Percentiles rank a stretch among this genome's conserved stretches.
These are phyloP conservation scores for Salpingus planirostris DNA, from an alignment of 2,888 invertebrate genomes.

Conservation along the genomic window DNA sequence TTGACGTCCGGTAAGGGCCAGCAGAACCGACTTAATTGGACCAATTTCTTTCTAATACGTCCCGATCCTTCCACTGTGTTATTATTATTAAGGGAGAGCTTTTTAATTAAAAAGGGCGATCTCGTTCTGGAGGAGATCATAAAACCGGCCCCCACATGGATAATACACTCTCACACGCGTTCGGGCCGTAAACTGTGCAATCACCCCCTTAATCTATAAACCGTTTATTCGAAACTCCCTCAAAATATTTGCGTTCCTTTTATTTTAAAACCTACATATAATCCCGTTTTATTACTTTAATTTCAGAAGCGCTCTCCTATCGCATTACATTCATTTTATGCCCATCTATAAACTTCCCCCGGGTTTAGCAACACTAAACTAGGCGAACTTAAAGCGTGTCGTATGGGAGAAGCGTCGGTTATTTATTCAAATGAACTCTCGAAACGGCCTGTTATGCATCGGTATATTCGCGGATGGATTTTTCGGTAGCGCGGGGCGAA, in stretches of 20 bases:
- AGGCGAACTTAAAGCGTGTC: slow-evolving; percentile 5
- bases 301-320: slow-evolving; percentile 26
- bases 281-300: slow-evolving; percentile 30
- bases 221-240: slow-evolving; percentile 18
- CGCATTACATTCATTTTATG: slow-evolving; percentile 22
- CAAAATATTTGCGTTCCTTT: slow-evolving; percentile 23
- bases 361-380: slow-evolving; percentile 5
- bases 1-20: no score
- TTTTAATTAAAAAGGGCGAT: slow-evolving; percentile 8
- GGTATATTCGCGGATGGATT: no score
- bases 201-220: slow-evolving; percentile 17
- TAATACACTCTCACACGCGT: slow-evolving; percentile 2
- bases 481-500: no score
- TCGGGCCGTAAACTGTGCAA: slow-evolving; percentile 11
- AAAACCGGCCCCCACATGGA: slow-evolving; percentile 2
- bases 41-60: no score
- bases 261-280: slow-evolving; percentile 26
- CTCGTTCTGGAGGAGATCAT: slow-evolving; percentile 3
- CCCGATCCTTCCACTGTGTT: no score
- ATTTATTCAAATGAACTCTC: no score
- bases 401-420: no score
- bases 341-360: slow-evolving; percentile 22
- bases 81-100: no score
- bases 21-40: no score
- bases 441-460: no score